Evolutionary conservation across 35 echinoderm and acorn worm genomes (phyloP), one percentile per base, ranked within the genome.

Genomic region (Nesometra sesokonis): DNA sequence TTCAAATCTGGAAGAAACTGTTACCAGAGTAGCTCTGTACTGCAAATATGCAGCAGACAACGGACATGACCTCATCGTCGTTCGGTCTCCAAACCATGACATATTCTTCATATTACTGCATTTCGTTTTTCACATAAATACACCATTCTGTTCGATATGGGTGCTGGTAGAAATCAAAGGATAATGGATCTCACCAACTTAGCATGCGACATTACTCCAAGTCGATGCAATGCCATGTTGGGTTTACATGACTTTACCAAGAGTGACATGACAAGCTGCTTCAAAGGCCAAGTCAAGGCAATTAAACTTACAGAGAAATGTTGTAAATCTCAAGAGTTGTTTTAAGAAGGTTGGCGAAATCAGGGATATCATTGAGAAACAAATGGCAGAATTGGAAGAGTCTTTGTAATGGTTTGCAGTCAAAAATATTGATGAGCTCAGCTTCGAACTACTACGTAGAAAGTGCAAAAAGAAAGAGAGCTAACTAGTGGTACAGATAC

Each of bases 261-360:
- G 5, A 87, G 88, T 57, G 86, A 94, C 57, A 78, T 40, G 3
- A 90, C 88, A 13, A 94, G 92, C 35, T 78, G 79, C 17, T 87
- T 94, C 36, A 90, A 43, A 9, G 92, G 92, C 3, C 90, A 94
- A 35, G 79, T 94, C 17, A 88, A 85, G 32, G 79, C 92, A 1
- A 36, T 94, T 30, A 93, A 93, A 34, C 35, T 76, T 31, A 33
- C 86, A 33, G 23, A 86, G 46, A 32, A 77, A 35, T 0, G 67
- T 17, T 40, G 32, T 0, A 76, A 37, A 67, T 87, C 29, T 35
- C 1, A 23, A 29, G 29, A 11, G 36, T 84, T 30, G n/a, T 9
- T 91, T 38, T 85, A 81, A 30, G 86, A 92, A 21, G 23, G 27
- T 8, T 93, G 91, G 91, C 38, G 32, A 40, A n/a, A n/a, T n/a